Base-by-base conservation (phyloP, 2,888 invertebrate genomes). In the Monochamus alternatus region DNA sequence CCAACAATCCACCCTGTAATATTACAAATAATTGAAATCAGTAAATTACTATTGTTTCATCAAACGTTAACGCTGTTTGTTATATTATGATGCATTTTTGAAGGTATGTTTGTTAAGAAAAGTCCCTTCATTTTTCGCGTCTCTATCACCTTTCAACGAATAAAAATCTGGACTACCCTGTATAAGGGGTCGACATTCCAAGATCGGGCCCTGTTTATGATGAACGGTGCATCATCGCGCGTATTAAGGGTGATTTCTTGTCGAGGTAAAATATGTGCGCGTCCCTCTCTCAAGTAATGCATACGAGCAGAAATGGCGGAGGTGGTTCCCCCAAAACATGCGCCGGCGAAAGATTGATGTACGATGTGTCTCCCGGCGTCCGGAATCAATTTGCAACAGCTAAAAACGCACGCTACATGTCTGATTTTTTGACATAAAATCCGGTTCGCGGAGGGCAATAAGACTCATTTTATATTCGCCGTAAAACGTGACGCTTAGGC, bases 401-500 rank as follows among this genome's bases (percentile, higher is more conserved):
- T 68, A 59, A 58, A 69, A 69, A 69, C 30, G 43, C 69, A 58
- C 68, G 68, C 60, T 69, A 69, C 44, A 51, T 47, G 60, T 31
- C 60, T 47, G 69, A 69, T 69, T 69, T 67, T 69, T 69, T 62
- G 62, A 60, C 69, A 69, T 60, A 60, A 47, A 60, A 59, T 59
- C 60, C 69, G 60, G 58, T 47, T 69, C 60, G 60, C 44, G 60
- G 59, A 47, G 69, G 60, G 64, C 64, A 72, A 63, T 72, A 65
- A 72, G 58, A 72, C 58, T 63, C 52, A 64, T 64, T 72, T 72
- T 72, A 72, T 72, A 72, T 72, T 72, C 72, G 72, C 52, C 43
- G 72, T 72, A 64, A 72, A 72, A 72, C 72, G 72, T 72, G 72
- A 72, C 64, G 64, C 47, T 72, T 72, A 65, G 52, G 64, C 71